Conservation (phyloP, 2,797 vertebrate species). For the Gallinago solitaria region DNA sequence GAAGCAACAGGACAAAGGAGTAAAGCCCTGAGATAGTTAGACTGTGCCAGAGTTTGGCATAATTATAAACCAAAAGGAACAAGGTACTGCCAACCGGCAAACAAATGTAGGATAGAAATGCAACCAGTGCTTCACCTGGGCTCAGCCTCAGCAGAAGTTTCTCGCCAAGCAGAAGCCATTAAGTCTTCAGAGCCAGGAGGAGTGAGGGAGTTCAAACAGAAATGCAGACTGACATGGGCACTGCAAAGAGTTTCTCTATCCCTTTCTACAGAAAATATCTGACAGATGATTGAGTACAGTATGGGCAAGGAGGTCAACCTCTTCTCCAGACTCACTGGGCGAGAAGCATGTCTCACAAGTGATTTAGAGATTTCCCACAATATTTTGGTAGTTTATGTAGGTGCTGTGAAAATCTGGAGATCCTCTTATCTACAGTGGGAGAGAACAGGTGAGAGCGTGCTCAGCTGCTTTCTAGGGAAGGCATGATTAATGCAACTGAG, state of each 20-base stretch:
- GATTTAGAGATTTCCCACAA: background rate
- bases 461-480: background rate
- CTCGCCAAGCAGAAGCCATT: background rate
- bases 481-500: background rate
- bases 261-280: background rate
- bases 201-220: background rate
- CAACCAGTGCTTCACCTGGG: background rate
- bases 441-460: background rate
- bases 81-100: background rate
- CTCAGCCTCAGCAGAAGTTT: background rate
- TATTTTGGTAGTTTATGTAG: background rate
- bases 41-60: background rate
- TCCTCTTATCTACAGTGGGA: background rate
- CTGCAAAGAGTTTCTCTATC: background rate
- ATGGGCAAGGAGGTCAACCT: background rate
- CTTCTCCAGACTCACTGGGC: accelerated
- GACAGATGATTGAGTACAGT: background rate
- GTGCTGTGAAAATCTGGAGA: background rate
- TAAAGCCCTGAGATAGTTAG: background rate
- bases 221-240: background rate
- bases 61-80: background rate
- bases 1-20: background rate
- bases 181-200: background rate
- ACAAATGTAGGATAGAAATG: background rate
- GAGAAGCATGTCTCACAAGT: accelerated